A percentile compares a stretch with the other conserved stretches of the same genome.
phyloP scores from a whole-genome alignment of 2,113 vertebrate species.

The Dascyllus trimaculatus region DNA sequence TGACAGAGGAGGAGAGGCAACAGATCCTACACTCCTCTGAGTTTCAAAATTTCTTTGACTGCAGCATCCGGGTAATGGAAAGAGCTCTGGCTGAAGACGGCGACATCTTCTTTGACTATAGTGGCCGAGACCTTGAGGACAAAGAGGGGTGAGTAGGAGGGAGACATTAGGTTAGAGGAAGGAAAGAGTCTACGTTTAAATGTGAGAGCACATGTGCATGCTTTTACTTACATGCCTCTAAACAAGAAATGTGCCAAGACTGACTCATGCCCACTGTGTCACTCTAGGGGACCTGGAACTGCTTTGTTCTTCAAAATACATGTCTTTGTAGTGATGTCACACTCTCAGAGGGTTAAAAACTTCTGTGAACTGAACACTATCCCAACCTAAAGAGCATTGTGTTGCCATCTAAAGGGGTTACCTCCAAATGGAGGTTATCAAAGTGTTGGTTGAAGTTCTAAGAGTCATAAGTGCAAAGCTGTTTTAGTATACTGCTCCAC shows the following conservation, averaged over 20 bases:
- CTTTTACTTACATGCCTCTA: slow-evolving; percentile 36
- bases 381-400: slow-evolving; percentile 38
- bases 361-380: slow-evolving; percentile 37
- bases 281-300: slow-evolving; percentile 45
- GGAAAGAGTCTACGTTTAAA: slow-evolving; percentile 4
- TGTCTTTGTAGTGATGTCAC: slow-evolving; percentile 71
- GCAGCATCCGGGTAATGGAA: slow-evolving; percentile 96
- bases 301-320: slow-evolving; percentile 77
- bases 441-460: slow-evolving; percentile 48
- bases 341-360: slow-evolving; percentile 56
- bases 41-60: slow-evolving; percentile 97
- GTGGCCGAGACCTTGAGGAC: slow-evolving; percentile 92
- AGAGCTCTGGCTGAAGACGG: slow-evolving; percentile 94
- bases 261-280: slow-evolving; percentile 69
- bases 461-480: slow-evolving; percentile 58
- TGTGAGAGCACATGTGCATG: slow-evolving; percentile 39
- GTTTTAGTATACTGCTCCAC: slow-evolving; percentile 48
- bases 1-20: slow-evolving; percentile 97
- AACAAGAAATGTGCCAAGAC: slow-evolving; percentile 42
- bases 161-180: slow-evolving; percentile 3
- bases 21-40: slow-evolving; percentile 97
- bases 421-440: slow-evolving; percentile 57
- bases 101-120: slow-evolving; percentile 97
- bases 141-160: slow-evolving; percentile 92
- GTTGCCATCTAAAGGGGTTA: slow-evolving; percentile 18